phyloP scores from a whole-genome alignment of 2,797 vertebrate genomes.

The Spinus olivaceus region DNA sequence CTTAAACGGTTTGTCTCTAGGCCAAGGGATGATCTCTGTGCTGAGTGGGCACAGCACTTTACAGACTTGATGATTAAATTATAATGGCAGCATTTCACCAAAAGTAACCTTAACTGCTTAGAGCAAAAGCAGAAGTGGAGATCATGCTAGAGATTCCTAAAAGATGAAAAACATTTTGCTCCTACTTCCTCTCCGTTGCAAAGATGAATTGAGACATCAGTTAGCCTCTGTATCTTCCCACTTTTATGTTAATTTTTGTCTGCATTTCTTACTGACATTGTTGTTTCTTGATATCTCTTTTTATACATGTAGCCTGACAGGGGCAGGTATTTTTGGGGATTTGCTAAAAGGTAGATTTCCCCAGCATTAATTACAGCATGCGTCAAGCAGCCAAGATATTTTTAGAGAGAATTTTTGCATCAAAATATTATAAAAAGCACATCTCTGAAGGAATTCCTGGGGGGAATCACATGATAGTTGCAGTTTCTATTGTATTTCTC shows the following conservation, averaged over 20 bases:
- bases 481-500: background rate
- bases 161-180: background rate
- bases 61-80: slow-evolving; percentile 10
- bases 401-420: background rate
- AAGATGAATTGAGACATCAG: background rate
- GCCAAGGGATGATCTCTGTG: background rate
- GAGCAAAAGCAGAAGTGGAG: background rate
- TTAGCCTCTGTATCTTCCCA: background rate
- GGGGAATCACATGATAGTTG: background rate
- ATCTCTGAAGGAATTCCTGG: background rate
- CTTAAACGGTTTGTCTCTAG: background rate
- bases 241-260: background rate
- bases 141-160: background rate
- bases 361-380: background rate
- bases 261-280: background rate
- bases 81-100: slow-evolving; percentile 25
- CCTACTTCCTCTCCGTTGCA: background rate
- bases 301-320: background rate
- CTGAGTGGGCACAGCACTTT: slow-evolving; percentile 18
- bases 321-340: background rate
- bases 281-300: background rate
- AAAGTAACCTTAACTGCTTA: background rate
- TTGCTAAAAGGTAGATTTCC: background rate
- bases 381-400: background rate
- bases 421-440: background rate